Conservation (phyloP, 2,113 vertebrate species). For the Festucalex cinctus region DNA sequence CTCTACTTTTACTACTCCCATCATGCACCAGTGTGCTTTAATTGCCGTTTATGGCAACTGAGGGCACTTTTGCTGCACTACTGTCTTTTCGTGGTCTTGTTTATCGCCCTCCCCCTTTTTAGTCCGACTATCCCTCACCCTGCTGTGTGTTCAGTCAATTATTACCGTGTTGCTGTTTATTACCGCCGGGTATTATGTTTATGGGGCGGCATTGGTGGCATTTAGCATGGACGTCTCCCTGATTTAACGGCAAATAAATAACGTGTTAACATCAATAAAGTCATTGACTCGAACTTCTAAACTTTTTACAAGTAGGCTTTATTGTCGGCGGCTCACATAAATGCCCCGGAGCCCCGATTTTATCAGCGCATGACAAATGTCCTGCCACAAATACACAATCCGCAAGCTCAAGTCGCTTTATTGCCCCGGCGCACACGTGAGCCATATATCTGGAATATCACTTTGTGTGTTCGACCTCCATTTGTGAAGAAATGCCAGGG, state of each 20-base stretch:
- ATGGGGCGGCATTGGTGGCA: neutral
- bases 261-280: constrained; percentile 10
- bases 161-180: constrained; percentile 9
- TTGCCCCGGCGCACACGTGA: neutral
- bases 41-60: neutral
- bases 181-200: constrained; percentile 2
- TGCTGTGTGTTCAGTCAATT: neutral
- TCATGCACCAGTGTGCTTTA: neutral
- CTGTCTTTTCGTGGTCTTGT: neutral
- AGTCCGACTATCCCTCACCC: neutral
- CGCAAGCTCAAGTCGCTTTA: constrained; percentile 8
- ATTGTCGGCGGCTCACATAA: constrained; percentile 4
- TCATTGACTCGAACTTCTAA: constrained; percentile 12
- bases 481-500: constrained; percentile 28
- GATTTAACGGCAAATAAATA: constrained; percentile 11
- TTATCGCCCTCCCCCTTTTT: neutral
- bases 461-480: constrained; percentile 20
- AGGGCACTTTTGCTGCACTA: neutral
- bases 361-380: constrained; percentile 3
- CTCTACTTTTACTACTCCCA: neutral
- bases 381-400: constrained; percentile 4
- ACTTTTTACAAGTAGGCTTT: constrained; percentile 13
- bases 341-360: constrained; percentile 2
- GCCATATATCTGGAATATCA: constrained; percentile 22
- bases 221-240: neutral